phyloP scores from a whole-genome alignment of 2,888 invertebrate species.

The Drosophila neonasuta region DNA sequence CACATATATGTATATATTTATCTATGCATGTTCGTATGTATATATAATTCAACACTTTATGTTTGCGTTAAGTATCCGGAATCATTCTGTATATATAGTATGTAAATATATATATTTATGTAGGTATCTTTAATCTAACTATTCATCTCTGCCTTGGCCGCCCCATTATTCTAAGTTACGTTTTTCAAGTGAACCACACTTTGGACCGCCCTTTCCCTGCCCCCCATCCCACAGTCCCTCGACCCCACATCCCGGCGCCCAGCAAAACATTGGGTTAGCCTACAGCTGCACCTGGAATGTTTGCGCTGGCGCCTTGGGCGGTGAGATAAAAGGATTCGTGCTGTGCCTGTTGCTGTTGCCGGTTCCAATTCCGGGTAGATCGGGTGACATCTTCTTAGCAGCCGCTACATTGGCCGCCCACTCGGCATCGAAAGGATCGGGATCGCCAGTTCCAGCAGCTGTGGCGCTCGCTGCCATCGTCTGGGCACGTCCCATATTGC shows the following conservation, averaged over 20 bases:
- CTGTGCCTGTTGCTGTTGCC: constrained; percentile 70
- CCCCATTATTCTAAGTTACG: constrained; percentile 65
- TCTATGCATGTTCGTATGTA: constrained; percentile 4
- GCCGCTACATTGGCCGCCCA: constrained; percentile 85
- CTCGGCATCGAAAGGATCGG: constrained; percentile 91
- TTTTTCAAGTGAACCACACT: constrained; percentile 78
- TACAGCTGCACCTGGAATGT: constrained; percentile 83
- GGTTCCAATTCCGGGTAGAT: constrained; percentile 44
- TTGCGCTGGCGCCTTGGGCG: constrained; percentile 82
- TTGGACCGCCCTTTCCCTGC: constrained; percentile 50
- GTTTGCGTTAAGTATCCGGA: constrained; percentile 70
- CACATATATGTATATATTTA: constrained; percentile 13
- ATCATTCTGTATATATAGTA: constrained; percentile 27
- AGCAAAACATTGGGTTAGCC: constrained; percentile 1
- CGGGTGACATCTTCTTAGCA: constrained; percentile 83
- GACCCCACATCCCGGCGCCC: constrained; percentile 6
- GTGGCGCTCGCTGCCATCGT: constrained; percentile 84
- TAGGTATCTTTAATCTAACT: constrained; percentile 36
- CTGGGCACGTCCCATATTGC: constrained; percentile 84
- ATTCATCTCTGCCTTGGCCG: constrained; percentile 39
- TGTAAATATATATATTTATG: constrained; percentile 6
- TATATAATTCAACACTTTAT: constrained; percentile 57
- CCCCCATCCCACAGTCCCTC: constrained; percentile 37
- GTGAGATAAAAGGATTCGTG: constrained; percentile 83
- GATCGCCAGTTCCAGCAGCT: constrained; percentile 53